These are phyloP conservation scores for Psittacula echo DNA, from an alignment of 2,797 vertebrate species.

Conservation along the genomic window DNA sequence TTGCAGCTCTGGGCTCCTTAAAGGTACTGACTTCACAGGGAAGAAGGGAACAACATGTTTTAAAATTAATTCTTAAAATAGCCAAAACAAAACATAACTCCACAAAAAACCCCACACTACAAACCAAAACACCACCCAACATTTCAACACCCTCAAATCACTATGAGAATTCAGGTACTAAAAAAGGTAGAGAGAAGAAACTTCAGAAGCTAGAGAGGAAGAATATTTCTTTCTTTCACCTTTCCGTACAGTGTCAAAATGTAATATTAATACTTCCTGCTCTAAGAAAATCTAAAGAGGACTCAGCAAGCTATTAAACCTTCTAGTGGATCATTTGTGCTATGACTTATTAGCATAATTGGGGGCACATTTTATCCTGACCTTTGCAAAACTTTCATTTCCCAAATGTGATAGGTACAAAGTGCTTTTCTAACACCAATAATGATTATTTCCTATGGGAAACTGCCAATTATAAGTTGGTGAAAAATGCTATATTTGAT, in stretches of 20 bases:
- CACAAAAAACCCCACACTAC: not conserved
- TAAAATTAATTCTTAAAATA: not conserved
- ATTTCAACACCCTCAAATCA: not conserved
- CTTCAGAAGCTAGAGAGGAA: not conserved
- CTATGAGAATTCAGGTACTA: not conserved
- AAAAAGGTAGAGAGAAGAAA: not conserved
- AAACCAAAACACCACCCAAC: not conserved
- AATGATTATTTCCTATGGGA: conserved; percentile 81
- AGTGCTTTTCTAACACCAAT: conserved; percentile 80
- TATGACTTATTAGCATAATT: conserved; percentile 94
- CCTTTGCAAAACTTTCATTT: conserved; percentile 84
- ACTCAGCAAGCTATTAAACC: conserved; percentile 76
- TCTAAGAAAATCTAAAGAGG: conserved; percentile 75
- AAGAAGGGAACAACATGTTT: conserved; percentile 25
- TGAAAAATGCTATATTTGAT: conserved; percentile 74
- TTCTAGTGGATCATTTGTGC: conserved; percentile 80
- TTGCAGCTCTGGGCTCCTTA: conserved; percentile 10
- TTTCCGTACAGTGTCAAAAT: conserved; percentile 21
- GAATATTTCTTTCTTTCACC: conserved; percentile 17
- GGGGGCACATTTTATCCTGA: conserved; percentile 92
- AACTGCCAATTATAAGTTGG: conserved; percentile 79
- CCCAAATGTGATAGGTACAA: conserved; percentile 87
- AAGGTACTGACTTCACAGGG: not conserved
- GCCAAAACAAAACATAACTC: rapidly evolving
- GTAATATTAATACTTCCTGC: conserved; percentile 33